A percentile compares a stretch with the other conserved stretches of the same genome.
phyloP scores from a whole-genome alignment of 2,888 invertebrate species.

The Heliconius sara region DNA sequence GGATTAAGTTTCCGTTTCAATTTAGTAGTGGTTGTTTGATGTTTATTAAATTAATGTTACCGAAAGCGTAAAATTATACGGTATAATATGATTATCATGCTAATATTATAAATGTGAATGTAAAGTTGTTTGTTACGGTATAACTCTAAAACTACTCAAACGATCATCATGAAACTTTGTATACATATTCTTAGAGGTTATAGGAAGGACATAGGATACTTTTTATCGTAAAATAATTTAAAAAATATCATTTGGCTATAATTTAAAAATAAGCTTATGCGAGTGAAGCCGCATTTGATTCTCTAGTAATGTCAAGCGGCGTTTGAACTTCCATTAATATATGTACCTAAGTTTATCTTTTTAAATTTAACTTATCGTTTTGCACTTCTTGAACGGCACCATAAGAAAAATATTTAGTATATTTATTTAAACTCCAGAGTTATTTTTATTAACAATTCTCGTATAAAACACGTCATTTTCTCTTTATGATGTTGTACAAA shows the following conservation, averaged over 20 bases:
- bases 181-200: too few species aligned
- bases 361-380: neutral
- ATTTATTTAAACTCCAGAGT: neutral
- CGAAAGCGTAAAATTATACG: conserved; percentile 7
- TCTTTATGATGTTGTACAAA: conserved; percentile 14
- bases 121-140: too few species aligned
- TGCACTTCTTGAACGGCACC: neutral
- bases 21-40: conserved; percentile 21
- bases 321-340: too few species aligned
- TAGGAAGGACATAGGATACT: too few species aligned
- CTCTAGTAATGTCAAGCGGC: too few species aligned
- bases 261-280: too few species aligned
- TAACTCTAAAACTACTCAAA: too few species aligned
- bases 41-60: conserved; percentile 15
- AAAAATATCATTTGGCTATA: too few species aligned
- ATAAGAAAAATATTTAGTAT: neutral
- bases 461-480: conserved; percentile 14
- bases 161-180: too few species aligned
- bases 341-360: neutral
- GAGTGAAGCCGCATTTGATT: too few species aligned
- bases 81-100: neutral
- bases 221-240: too few species aligned
- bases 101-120: too few species aligned
- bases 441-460: neutral
- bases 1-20: conserved; percentile 27